Evolutionary conservation across 2,113 vertebrate genomes (phyloP).

Genomic region (Leptobrachium ailaonicum): DNA sequence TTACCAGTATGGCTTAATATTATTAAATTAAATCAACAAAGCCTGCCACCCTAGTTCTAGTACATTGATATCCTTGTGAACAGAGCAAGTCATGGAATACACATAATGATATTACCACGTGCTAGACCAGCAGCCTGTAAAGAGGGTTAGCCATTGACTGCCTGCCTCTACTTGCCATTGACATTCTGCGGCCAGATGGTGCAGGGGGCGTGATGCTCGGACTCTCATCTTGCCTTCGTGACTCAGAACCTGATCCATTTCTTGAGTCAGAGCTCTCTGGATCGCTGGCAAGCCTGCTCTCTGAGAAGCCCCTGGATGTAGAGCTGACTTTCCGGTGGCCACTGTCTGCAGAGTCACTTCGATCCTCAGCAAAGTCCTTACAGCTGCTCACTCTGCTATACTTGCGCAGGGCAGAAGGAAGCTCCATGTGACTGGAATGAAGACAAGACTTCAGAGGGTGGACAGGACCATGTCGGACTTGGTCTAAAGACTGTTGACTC

Average conservation of each 20-base stretch:
- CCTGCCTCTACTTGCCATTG: slow-evolving; percentile 82
- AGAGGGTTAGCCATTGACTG: slow-evolving; percentile 36
- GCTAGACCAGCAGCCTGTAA: slow-evolving; percentile 46
- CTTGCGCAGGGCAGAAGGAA: slow-evolving; percentile 63
- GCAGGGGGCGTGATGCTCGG: slow-evolving; percentile 69
- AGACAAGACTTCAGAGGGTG: slow-evolving; percentile 57
- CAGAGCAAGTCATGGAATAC: slow-evolving; percentile 21
- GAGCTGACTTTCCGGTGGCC: slow-evolving; percentile 79
- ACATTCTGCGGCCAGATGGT: slow-evolving; percentile 76
- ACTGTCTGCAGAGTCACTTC: slow-evolving; percentile 72
- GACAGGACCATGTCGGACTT: slow-evolving; percentile 44
- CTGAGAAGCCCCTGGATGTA: slow-evolving; percentile 76
- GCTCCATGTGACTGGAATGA: slow-evolving; percentile 64
- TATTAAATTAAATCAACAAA: background rate
- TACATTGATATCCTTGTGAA: background rate
- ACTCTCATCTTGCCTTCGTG: slow-evolving; percentile 64
- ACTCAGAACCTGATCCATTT: slow-evolving; percentile 65
- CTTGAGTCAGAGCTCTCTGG: slow-evolving; percentile 68
- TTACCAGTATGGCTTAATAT: too few species aligned
- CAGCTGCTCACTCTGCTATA: slow-evolving; percentile 68
- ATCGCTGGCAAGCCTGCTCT: slow-evolving; percentile 66
- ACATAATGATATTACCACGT: slow-evolving; percentile 7
- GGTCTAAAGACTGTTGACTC: slow-evolving; percentile 48
- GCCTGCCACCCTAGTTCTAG: background rate
- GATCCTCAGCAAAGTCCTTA: slow-evolving; percentile 72